Evolutionary conservation across 2,888 invertebrate species (phyloP).

Genomic region (Amiota communis): DNA sequence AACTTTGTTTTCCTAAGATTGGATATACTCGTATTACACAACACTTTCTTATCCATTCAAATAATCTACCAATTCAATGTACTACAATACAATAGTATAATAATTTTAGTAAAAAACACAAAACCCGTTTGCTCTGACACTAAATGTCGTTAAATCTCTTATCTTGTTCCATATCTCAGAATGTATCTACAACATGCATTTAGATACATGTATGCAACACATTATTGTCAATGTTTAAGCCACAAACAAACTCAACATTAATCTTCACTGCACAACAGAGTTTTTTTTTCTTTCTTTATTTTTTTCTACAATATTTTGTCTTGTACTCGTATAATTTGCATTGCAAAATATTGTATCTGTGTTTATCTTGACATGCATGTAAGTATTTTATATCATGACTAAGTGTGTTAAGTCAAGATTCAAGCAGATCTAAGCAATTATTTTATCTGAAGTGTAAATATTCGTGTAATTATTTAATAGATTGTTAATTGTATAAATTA

Average conservation of each 20-base stretch:
- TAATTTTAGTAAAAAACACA: no score
- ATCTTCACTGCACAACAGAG: no score
- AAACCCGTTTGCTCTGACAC: conserved; percentile 6
- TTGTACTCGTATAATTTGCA: neutral
- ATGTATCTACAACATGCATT: neutral
- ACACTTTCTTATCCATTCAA: no score
- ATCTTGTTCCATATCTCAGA: conserved; percentile 14
- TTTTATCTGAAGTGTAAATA: neutral
- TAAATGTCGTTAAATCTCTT: conserved; percentile 11
- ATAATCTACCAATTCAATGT: no score
- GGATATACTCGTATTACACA: no score
- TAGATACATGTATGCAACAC: neutral
- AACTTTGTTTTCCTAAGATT: no score
- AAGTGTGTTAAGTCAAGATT: neutral
- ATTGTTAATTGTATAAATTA: no score
- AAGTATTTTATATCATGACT: no score
- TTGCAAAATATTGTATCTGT: neutral
- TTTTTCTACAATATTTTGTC: neutral
- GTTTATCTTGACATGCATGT: neutral
- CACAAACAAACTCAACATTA: no score
- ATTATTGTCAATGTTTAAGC: no score
- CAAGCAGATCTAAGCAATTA: neutral
- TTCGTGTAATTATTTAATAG: neutral
- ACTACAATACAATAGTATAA: no score
- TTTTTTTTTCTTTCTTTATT: no score